phyloP scores from a whole-genome alignment of 2,113 vertebrate species.

The Phrynocephalus versicolor region DNA sequence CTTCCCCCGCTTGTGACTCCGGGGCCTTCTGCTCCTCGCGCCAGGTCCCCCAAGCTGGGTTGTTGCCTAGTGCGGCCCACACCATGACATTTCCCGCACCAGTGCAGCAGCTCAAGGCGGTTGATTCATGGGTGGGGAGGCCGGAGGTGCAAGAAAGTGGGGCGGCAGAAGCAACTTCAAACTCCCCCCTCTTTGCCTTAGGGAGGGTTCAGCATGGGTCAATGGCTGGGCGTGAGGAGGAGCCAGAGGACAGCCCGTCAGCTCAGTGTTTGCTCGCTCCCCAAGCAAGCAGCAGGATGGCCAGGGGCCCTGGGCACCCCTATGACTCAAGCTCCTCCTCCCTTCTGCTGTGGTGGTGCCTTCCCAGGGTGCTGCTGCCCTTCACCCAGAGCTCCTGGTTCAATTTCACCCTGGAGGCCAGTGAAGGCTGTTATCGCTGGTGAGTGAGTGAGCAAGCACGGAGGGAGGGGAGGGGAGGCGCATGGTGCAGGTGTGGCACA shows the following conservation, averaged over 20 bases:
- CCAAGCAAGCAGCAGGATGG: constrained; percentile 51
- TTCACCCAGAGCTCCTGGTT: constrained; percentile 85
- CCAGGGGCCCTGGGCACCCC: neutral
- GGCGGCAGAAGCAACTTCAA: no score
- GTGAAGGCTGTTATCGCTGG: constrained; percentile 95
- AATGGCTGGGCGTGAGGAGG: no score
- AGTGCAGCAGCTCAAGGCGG: neutral
- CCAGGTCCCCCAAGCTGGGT: neutral
- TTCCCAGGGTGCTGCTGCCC: constrained; percentile 90
- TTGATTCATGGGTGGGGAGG: neutral
- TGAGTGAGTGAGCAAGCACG: constrained; percentile 78
- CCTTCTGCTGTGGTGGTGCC: constrained; percentile 36
- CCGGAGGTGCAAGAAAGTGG: no score
- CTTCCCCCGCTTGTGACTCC: no score
- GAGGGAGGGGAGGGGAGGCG: no score
- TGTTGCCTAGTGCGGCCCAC: neutral
- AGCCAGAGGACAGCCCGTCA: no score
- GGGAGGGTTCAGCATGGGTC: neutral
- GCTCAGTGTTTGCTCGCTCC: no score
- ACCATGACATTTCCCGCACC: constrained; percentile 20
- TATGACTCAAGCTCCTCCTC: constrained; percentile 23
- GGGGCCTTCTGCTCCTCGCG: neutral
- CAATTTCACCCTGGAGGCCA: constrained; percentile 91
- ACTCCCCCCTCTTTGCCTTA: neutral
- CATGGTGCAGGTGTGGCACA: neutral